Conservation (phyloP, 2,797 vertebrate genomes). For the Coendou prehensilis region DNA sequence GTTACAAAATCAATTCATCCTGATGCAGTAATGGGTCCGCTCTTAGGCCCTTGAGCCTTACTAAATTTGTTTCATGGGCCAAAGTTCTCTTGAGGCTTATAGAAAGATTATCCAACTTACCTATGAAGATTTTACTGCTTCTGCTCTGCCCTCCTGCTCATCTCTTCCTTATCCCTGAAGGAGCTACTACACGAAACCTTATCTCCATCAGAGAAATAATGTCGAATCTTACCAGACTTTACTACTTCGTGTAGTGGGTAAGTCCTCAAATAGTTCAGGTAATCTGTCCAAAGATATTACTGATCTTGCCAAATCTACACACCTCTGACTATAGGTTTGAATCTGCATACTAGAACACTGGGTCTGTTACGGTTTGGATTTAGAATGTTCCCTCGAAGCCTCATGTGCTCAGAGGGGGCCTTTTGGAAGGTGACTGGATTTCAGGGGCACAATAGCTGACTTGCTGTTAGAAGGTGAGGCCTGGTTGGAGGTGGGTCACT, state of each 20-base stretch:
- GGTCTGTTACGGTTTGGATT: not conserved
- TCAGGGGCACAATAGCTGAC: not conserved
- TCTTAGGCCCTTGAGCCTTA: not conserved
- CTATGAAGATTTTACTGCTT: not conserved
- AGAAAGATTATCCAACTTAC: not conserved
- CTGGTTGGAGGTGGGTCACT: not conserved
- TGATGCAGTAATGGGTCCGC: not conserved
- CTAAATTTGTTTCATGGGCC: constrained; percentile 7
- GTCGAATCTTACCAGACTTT: not conserved
- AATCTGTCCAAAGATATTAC: not conserved
- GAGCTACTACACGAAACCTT: not conserved
- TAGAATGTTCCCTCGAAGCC: not conserved
- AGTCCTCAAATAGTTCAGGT: constrained; percentile 32
- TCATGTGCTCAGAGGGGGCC: not conserved
- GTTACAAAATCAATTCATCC: not conserved
- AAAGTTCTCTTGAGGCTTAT: not conserved
- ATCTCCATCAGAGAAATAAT: not conserved
- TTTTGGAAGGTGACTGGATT: not conserved
- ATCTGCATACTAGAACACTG: not conserved
- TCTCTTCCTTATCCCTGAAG: not conserved
- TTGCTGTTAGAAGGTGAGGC: not conserved
- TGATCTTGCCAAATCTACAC: not conserved
- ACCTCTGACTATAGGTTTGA: constrained; percentile 19
- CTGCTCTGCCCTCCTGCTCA: not conserved
- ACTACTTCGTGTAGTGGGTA: not conserved